Percentiles rank a stretch among this genome's conserved stretches.
phyloP scores from a whole-genome alignment of 2,888 invertebrate species.

The Ormyrus rosae region DNA sequence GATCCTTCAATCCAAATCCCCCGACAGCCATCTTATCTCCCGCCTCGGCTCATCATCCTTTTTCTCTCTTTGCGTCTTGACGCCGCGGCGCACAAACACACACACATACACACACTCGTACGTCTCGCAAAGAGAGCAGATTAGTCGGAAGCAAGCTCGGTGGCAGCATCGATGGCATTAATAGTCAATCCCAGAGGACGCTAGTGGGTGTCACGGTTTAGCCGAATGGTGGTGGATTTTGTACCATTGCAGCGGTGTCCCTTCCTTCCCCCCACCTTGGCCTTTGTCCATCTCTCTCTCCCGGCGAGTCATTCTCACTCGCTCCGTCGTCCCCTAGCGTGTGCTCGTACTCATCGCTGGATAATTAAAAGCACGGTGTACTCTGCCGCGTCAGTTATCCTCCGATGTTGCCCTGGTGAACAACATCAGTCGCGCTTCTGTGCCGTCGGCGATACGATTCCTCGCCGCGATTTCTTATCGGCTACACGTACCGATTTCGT shows the following conservation, averaged over 20 bases:
- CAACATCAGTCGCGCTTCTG: constrained; percentile 1
- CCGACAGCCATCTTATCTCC: background rate
- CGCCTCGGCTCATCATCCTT: background rate
- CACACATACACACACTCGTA: background rate
- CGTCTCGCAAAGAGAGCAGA: constrained; percentile 33
- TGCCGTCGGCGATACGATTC: too few species aligned
- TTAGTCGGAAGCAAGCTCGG: constrained; percentile 22
- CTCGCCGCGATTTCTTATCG: too few species aligned
- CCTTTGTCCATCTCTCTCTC: background rate
- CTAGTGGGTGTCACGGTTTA: background rate
- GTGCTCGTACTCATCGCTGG: constrained; percentile 22
- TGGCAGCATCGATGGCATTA: constrained; percentile 17
- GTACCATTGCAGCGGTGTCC: constrained; percentile 11
- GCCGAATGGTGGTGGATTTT: background rate
- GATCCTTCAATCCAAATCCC: constrained; percentile 22
- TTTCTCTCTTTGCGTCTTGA: background rate
- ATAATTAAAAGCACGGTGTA: constrained; percentile 58
- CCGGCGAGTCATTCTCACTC: constrained; percentile 1
- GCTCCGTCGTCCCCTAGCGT: constrained; percentile 21
- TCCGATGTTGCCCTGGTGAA: constrained; percentile 47
- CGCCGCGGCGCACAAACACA: background rate
- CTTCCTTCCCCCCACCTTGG: constrained; percentile 2
- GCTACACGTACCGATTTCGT: too few species aligned
- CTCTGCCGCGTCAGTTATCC: constrained; percentile 51
- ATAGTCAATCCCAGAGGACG: background rate